Conservation (phyloP, 2,113 vertebrate species). For the Henicopernis longicauda region DNA sequence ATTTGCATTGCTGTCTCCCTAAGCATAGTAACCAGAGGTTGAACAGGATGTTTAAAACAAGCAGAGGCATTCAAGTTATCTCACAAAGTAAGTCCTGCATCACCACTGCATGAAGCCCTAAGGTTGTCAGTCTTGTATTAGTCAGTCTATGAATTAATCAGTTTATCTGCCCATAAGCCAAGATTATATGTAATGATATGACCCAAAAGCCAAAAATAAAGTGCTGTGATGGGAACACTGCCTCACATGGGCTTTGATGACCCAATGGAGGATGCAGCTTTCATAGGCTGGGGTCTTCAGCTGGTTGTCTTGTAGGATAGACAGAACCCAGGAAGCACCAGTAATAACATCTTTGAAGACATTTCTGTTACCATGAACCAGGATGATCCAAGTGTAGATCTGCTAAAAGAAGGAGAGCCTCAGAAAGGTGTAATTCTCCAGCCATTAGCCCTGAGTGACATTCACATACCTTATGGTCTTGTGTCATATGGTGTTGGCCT, state of each 20-base stretch:
- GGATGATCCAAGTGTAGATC: neutral
- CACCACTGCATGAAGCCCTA: neutral
- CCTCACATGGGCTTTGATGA: neutral
- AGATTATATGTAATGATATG: neutral
- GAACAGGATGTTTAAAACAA: neutral
- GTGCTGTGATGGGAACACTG: neutral
- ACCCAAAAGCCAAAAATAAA: neutral
- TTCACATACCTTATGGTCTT: neutral
- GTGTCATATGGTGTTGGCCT: neutral
- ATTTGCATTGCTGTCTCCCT: neutral
- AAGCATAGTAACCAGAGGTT: neutral
- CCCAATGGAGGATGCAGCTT: neutral
- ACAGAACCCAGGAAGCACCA: neutral
- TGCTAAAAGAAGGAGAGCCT: neutral
- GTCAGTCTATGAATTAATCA: neutral
- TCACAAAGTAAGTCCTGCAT: neutral
- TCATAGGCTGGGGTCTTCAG: neutral
- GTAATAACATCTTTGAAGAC: neutral
- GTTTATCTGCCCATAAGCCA: neutral
- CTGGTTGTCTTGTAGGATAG: neutral
- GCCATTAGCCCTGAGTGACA: neutral
- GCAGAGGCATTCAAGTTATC: neutral
- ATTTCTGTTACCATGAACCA: neutral
- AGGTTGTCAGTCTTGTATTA: neutral
- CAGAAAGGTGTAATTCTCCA: neutral